Base-by-base conservation (phyloP, 2,888 invertebrate species). In the Chloroclysta siterata region DNA sequence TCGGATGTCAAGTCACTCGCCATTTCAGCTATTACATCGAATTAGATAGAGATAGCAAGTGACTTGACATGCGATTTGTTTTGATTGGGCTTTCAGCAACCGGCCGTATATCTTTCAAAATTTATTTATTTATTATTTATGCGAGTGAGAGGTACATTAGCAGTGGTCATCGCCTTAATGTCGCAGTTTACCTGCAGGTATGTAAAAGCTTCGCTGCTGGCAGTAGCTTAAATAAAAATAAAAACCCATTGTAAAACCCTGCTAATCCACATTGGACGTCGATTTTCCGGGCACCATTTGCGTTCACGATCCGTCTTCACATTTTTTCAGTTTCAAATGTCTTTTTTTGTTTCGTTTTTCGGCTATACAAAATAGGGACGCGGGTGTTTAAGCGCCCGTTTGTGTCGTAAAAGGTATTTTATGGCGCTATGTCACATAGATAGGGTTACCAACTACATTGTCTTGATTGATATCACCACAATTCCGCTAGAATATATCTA, bases 381-480 rank as follows among this genome's bases (percentile, higher is more conserved):
- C 11, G 67, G 68, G 69, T 78, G 77, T 83, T 85, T 82, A 84
- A 84, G 85, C 69, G 79, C 74, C 82, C 80, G 81, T 84, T 83
- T 77, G 76, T 66, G 80, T 81, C 82, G 77, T 73, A 78, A 80
- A 80, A 72, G 78, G 77, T 83, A 78, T 80, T 86, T 87, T 86
- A 83, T 82, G 70, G 75, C 76, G 60, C 52, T 52, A 65, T 71
- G 77, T 76, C 75, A 74, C 65, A 59, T 66, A 62, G 67, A 72
- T 72, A 48, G 48, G 36, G 28, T 56, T 50, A 50, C 50, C 13
- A n/a, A n/a, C 29, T 51, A 51, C 72, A 72, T 70, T 68, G 68
- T 72, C 67, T 68, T 61, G 63, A 65, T 53, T 63, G 63, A 61
- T 65, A 67, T 57, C 64, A 61, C 58, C 61, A 68, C 57, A 61